phyloP scores from a whole-genome alignment of 2,797 vertebrate genomes.

The Malurus splendens region DNA sequence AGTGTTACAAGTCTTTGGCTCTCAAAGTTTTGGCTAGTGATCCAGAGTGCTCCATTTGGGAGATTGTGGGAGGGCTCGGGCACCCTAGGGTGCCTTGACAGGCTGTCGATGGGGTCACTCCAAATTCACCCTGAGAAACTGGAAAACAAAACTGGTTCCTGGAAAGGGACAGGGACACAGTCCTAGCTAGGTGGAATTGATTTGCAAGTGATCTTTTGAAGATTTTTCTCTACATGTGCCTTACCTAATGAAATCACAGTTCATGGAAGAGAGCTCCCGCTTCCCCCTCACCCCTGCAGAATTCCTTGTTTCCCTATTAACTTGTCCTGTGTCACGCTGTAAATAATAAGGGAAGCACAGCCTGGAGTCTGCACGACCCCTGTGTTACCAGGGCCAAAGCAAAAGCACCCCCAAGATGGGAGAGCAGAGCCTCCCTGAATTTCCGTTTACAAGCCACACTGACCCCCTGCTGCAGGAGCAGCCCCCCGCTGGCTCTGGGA shows the following conservation, averaged over 20 bases:
- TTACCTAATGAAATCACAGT: slow-evolving; percentile 15
- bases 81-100: background rate
- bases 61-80: background rate
- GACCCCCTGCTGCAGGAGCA: background rate
- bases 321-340: background rate
- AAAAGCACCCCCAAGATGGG: background rate
- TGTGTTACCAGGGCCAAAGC: background rate
- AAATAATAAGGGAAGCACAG: background rate
- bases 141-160: background rate
- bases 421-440: background rate
- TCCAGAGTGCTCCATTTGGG: background rate
- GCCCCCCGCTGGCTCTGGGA: background rate
- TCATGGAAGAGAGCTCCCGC: background rate
- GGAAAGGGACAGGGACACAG: background rate
- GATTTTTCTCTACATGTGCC: slow-evolving; percentile 45
- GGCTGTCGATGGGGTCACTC: background rate
- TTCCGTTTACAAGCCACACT: background rate
- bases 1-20: background rate
- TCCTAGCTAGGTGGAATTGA: background rate
- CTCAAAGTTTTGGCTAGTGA: background rate
- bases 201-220: slow-evolving; percentile 31
- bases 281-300: background rate
- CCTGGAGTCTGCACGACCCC: background rate
- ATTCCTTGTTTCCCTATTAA: background rate
- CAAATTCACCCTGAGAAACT: background rate